Base-by-base conservation (phyloP, 2,888 invertebrate species). In the Drosophila maculinotata region DNA sequence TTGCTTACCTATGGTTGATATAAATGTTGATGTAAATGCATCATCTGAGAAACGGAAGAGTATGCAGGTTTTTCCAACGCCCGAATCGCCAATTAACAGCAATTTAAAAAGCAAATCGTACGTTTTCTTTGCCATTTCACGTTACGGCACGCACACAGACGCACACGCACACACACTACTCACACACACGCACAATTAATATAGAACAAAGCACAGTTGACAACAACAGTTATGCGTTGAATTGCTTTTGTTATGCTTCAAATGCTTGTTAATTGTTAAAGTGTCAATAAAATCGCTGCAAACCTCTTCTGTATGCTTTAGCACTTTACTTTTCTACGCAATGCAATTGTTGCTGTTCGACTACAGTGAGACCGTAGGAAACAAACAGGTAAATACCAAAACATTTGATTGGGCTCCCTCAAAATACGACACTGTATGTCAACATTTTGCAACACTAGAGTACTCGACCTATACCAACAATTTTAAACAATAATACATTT, bases 31-130 rank as follows among this genome's bases (percentile, higher is more conserved):
- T 81, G 97, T 97, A 92, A 97, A 98, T 83, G 97, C 97, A 93
- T 98, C 97, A 92, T 98, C 98, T 77, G 97, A 97, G 92, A 98
- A 98, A 91, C 98, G 95, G 92, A 97, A 98, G 84, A 98, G 93
- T 92, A 98, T 97, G 92, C 97, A 97, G 53, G 98, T 98, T 92
- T 98, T 98, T 84, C 98, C 98, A 79, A 98, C 98, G 79, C 97
- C 97, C 49, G 97, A 97, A 92, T 98, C 98, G 77, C 98, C 98
- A 92, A 98, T 98, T 82, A 98, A 93, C 79, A 98, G 93, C 86
- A 98, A 93, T 93, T 98, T 98, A 92, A 98, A 98, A 89, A 98
- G 93, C 90, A 97, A 94, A 93, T 98, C 98, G 93, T 98, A 98
- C 78, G 97, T 97, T 94, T 97, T 97, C 93, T 97, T 98, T 91